A percentile compares a stretch with the other conserved stretches of the same genome.
These are phyloP conservation scores for Sebastes diaconus DNA, from an alignment of 2,797 vertebrate species.

Conservation along the genomic window DNA sequence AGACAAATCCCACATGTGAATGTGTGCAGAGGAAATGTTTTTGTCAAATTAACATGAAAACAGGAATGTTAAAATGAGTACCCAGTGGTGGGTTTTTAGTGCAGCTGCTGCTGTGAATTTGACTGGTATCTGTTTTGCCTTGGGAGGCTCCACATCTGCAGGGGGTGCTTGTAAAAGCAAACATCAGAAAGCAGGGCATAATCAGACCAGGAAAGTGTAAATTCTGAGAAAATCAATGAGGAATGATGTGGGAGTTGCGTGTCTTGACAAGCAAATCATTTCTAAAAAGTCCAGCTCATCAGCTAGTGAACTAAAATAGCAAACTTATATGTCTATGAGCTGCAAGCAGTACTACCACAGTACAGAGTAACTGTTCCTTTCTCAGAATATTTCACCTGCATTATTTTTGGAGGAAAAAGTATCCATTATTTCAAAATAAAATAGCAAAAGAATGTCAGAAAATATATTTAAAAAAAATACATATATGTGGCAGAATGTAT, in stretches of 20 bases:
- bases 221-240: slow-evolving; percentile 10
- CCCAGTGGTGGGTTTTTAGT: slow-evolving; percentile 14
- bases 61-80: neutral
- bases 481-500: neutral
- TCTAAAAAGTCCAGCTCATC: neutral
- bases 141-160: slow-evolving; percentile 9
- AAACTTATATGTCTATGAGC: neutral
- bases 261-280: neutral
- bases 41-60: neutral
- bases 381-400: neutral
- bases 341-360: neutral
- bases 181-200: slow-evolving; percentile 14
- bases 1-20: neutral
- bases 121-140: slow-evolving; percentile 22
- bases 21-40: neutral
- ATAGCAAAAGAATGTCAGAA: neutral
- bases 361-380: too few species aligned
- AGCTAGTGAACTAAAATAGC: neutral
- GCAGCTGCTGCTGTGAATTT: slow-evolving; percentile 9
- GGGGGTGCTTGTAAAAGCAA: neutral
- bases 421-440: neutral
- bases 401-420: neutral
- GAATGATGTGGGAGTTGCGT: neutral
- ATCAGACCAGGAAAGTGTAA: slow-evolving; percentile 16
- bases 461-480: neutral